These are phyloP conservation scores for Orchesella flavescens DNA, from an alignment of 2,888 invertebrate species.

Conservation along the genomic window DNA sequence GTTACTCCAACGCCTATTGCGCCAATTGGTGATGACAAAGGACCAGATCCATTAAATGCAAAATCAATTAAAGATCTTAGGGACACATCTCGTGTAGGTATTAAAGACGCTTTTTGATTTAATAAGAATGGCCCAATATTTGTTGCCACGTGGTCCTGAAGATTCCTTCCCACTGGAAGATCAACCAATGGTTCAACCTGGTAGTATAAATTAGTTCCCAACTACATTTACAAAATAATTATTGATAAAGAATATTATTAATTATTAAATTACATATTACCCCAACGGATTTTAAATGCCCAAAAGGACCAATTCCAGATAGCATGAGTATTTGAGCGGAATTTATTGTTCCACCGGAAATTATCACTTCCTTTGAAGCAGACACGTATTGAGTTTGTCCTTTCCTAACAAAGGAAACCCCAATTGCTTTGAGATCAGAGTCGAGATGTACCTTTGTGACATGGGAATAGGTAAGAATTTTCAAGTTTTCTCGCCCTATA, in stretches of 20 bases:
- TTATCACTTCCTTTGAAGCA: constrained; percentile 47
- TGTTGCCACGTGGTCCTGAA: constrained; percentile 58
- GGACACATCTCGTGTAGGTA: background rate
- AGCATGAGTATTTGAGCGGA: constrained; percentile 43
- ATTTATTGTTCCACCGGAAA: constrained; percentile 32
- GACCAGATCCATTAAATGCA: too few species aligned
- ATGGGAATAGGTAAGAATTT: constrained; percentile 12
- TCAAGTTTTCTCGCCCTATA: background rate
- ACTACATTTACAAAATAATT: background rate
- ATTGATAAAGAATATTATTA: background rate
- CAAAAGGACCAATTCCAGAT: constrained; percentile 37
- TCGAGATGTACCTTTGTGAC: constrained; percentile 44
- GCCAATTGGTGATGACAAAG: too few species aligned
- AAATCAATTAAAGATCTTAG: too few species aligned
- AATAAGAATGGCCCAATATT: constrained; percentile 66
- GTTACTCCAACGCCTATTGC: too few species aligned
- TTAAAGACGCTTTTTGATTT: constrained; percentile 13
- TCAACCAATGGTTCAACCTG: background rate
- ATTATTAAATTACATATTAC: background rate
- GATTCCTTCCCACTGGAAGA: constrained; percentile 28
- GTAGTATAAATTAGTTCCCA: too few species aligned
- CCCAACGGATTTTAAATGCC: constrained; percentile 11
- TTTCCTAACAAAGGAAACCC: constrained; percentile 43
- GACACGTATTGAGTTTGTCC: background rate
- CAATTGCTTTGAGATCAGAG: constrained; percentile 21